Base-by-base conservation (phyloP, 2,888 invertebrate species). In the Nycteola revayana region DNA sequence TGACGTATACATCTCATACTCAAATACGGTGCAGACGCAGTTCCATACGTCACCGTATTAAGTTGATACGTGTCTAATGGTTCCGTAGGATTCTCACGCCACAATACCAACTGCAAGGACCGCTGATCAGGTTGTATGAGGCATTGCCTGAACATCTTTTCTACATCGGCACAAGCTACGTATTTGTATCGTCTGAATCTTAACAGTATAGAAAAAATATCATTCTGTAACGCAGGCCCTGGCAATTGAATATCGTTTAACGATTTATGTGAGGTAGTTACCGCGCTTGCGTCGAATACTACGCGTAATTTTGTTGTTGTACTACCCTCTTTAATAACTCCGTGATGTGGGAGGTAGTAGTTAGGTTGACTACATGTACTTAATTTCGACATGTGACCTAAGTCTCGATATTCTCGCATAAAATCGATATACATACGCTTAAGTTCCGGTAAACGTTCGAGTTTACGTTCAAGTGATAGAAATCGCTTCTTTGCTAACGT, bases 271-370 rank as follows among this genome's bases (percentile, higher is more conserved):
- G 34, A 28, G 7, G 26, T 11, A 7, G 25, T 21, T 21, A 7
- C 21, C 7, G 21, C 21, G 21, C 21, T 21, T n/a, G 21, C 7
- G 7, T 21, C 21, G 7, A 3, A 7, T 5, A 18, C 27, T 7
- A 17, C 17, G 7, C 27, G 31, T 4, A 44, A 7, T 20, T 44
- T 44, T 1, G 34, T 44, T 0, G 43, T 21, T 5, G 4, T 21
- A 21, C 21, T 21, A n/a, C 7, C 2, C n/a, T 21, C 21, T 2
- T n/a, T 7, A 7, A n/a, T n/a, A 3, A 21, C 21, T 5, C 21
- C 21, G n/a, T 21, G 21, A 21, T 21, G 21, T 2, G 21, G 21
- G 3, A 21, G 21, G 7, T 5, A 21, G n/a, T 21, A 21, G 7
- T 21, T 3, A 21, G 7, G 3, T 2, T 7, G 2, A 2, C 7